These are phyloP conservation scores for Nymphalis c-album DNA, from an alignment of 2,888 invertebrate genomes.

Conservation along the genomic window DNA sequence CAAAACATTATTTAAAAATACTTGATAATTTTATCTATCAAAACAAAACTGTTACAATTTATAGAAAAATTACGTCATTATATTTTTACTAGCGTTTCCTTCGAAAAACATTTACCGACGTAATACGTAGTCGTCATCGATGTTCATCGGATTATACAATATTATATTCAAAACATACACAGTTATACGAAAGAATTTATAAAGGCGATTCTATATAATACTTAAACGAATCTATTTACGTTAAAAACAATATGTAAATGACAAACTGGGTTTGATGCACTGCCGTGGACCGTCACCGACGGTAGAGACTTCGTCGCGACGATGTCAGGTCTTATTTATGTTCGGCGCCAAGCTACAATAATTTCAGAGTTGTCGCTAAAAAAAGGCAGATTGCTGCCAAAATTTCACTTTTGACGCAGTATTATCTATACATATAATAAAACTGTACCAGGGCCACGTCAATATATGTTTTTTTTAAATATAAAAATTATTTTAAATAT, in stretches of 20 bases:
- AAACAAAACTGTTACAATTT: too few relatives aligned
- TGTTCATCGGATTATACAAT: neutral
- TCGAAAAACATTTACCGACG: too few relatives aligned
- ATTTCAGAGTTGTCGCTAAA: conserved; percentile 51
- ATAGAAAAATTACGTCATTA: too few relatives aligned
- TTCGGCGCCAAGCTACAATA: conserved; percentile 71
- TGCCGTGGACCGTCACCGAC: conserved; percentile 3
- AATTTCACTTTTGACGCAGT: conserved; percentile 52
- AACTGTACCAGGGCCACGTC: neutral
- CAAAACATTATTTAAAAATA: too few relatives aligned
- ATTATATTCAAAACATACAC: neutral
- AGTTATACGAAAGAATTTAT: neutral
- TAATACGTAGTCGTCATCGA: neutral
- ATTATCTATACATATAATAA: neutral
- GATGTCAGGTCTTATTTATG: conserved; percentile 68
- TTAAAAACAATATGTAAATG: conserved; percentile 13
- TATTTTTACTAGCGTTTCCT: too few relatives aligned
- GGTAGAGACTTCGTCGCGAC: conserved; percentile 46
- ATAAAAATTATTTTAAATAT: too few relatives aligned
- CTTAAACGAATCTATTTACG: neutral
- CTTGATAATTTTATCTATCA: too few relatives aligned
- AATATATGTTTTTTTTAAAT: neutral
- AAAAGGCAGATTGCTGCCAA: conserved; percentile 54
- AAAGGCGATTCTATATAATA: neutral
- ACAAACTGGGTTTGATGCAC: conserved; percentile 17